These are phyloP conservation scores for Suillia variegata DNA, from an alignment of 2,888 invertebrate species.

Conservation along the genomic window DNA sequence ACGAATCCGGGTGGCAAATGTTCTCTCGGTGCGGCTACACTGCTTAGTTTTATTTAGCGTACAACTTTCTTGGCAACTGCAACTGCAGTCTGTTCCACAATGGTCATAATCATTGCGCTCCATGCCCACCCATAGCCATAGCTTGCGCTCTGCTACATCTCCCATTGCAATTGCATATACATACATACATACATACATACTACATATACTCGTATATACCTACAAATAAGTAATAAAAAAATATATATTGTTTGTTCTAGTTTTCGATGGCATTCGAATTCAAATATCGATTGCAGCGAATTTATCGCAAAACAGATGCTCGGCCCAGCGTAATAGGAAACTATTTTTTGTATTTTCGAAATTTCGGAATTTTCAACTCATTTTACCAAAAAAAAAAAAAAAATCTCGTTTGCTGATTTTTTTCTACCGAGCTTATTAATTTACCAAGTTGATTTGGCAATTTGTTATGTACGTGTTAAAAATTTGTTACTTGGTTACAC, in stretches of 20 bases:
- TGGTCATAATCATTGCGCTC: too few species aligned
- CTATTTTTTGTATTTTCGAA: not conserved
- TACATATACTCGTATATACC: not conserved
- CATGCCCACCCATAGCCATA: too few species aligned
- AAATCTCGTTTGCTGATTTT: too few species aligned
- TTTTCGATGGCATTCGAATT: not conserved
- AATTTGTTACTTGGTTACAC: slow-evolving; percentile 1
- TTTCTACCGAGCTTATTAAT: too few species aligned
- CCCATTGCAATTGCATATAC: too few species aligned
- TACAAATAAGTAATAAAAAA: not conserved
- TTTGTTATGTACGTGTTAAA: not conserved
- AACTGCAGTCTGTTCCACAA: too few species aligned
- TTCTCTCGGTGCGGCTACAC: not conserved
- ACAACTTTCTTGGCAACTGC: not conserved
- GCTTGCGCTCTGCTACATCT: too few species aligned
- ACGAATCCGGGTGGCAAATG: not conserved
- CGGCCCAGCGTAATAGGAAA: slow-evolving; percentile 1
- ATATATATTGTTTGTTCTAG: not conserved
- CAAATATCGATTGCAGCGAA: not conserved
- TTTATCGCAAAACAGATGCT: not conserved
- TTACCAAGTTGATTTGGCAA: too few species aligned
- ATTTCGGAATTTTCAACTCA: not conserved
- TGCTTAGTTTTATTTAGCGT: not conserved
- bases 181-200: too few species aligned
- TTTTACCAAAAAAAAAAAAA: too few species aligned